Percentiles rank a stretch among this genome's conserved stretches.
phyloP scores from a whole-genome alignment of 1,140 invertebrate species.

The Ladona fulva region DNA sequence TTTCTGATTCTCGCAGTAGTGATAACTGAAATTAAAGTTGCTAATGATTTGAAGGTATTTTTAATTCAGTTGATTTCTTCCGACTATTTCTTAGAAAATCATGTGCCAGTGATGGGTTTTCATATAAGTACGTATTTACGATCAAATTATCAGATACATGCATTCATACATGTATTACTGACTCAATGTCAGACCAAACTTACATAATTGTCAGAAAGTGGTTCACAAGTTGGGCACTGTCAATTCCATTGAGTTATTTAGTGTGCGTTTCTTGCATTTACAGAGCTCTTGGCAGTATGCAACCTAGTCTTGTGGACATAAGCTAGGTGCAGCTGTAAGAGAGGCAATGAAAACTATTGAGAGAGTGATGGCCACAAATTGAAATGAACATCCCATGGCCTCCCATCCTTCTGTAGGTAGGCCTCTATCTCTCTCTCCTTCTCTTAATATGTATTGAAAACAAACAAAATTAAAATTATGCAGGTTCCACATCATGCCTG shows the following conservation, averaged over 20 bases:
- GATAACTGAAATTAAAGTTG: neutral
- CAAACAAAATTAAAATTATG: neutral
- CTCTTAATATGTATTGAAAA: neutral
- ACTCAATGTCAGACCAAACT: neutral
- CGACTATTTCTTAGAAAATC: neutral
- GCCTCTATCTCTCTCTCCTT: neutral
- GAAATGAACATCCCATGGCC: slow-evolving; percentile 11
- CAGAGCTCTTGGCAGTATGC: slow-evolving; percentile 16
- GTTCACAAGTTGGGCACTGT: neutral
- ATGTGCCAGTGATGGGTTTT: neutral
- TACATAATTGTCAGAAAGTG: neutral
- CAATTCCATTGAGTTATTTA: slow-evolving; percentile 8
- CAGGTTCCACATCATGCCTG: too few species aligned
- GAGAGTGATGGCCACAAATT: slow-evolving; percentile 7
- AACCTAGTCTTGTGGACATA: slow-evolving; percentile 15
- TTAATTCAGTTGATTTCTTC: too few species aligned
- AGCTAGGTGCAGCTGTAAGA: slow-evolving; percentile 17
- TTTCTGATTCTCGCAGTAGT: neutral
- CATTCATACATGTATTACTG: neutral
- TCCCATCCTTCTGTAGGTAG: slow-evolving; percentile 15
- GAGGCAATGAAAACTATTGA: slow-evolving; percentile 2
- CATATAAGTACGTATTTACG: too few species aligned
- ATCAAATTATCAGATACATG: neutral
- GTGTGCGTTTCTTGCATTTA: slow-evolving; percentile 16
- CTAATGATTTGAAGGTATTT: neutral